A percentile compares a stretch with the other conserved stretches of the same genome.
These are phyloP conservation scores for Drosophila acutilabella DNA, from an alignment of 2,888 invertebrate genomes.

Conservation along the genomic window DNA sequence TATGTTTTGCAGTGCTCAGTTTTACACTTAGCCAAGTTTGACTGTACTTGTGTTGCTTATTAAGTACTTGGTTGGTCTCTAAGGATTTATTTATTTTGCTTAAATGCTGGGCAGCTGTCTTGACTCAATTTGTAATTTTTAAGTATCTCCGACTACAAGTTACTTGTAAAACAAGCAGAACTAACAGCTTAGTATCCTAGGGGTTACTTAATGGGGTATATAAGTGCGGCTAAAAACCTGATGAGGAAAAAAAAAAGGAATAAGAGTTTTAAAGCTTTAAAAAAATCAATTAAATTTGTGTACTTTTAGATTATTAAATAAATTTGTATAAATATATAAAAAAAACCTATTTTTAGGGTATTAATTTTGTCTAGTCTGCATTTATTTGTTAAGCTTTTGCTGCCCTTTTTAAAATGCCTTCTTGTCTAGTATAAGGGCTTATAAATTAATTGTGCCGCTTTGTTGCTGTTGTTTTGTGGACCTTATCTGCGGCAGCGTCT, in stretches of 20 bases:
- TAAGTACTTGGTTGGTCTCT: constrained; percentile 1
- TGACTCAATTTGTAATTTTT: constrained; percentile 48
- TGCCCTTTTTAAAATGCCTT: not conserved
- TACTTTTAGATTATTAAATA: no score
- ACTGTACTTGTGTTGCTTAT: constrained; percentile 13
- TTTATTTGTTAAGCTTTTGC: not conserved
- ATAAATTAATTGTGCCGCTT: constrained; percentile 54
- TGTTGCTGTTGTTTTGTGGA: constrained; percentile 14
- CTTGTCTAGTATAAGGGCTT: constrained; percentile 44
- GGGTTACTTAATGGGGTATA: not conserved
- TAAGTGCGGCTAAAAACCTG: no score
- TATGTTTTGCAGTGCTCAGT: not conserved
- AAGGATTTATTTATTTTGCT: constrained; percentile 9
- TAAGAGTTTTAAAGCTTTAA: no score
- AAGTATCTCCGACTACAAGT: constrained; percentile 21
- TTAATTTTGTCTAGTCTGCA: not conserved
- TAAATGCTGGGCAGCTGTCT: constrained; percentile 52
- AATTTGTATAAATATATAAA: no score
- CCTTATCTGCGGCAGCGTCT: constrained; percentile 38
- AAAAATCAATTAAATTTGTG: no score
- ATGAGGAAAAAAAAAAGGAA: no score
- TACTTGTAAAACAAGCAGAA: constrained; percentile 1
- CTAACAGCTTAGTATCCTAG: constrained; percentile 1
- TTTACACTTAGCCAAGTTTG: not conserved
- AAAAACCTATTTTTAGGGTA: not conserved